Evolutionary conservation across 2,113 vertebrate genomes (phyloP).

Genomic region (Periophthalmus modestus): DNA sequence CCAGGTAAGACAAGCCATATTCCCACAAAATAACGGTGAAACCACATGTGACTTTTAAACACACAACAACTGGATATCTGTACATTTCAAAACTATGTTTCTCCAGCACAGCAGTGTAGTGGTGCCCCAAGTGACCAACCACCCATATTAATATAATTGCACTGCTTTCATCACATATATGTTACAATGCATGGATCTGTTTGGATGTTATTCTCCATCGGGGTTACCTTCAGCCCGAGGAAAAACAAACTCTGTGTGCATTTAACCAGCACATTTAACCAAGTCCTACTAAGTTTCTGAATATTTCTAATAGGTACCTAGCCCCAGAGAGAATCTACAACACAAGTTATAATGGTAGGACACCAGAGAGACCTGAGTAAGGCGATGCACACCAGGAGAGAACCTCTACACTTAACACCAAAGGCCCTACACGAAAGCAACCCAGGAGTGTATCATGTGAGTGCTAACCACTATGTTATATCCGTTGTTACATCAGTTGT

Average conservation of each 20-base stretch:
- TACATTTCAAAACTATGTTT: neutral
- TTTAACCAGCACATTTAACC: too few species aligned
- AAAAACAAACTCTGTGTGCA: neutral
- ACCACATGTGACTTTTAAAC: neutral
- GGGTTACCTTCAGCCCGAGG: neutral
- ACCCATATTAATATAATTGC: neutral
- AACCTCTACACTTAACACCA: neutral
- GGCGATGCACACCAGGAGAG: neutral
- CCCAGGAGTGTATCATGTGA: neutral
- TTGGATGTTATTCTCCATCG: neutral
- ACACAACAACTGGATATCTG: too few species aligned
- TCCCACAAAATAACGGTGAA: neutral
- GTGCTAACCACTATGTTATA: neutral
- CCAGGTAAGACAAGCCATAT: neutral
- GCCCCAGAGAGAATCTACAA: neutral
- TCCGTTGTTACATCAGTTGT: too few species aligned
- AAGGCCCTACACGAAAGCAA: neutral
- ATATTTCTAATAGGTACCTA: neutral
- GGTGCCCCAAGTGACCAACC: neutral
- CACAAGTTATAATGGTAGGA: too few species aligned
- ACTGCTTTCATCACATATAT: neutral
- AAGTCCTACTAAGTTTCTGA: neutral
- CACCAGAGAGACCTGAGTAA: neutral
- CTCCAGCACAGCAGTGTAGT: neutral
- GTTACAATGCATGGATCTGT: too few species aligned